phyloP scores from a whole-genome alignment of 2,888 invertebrate species.

The Megamerina dolium region DNA sequence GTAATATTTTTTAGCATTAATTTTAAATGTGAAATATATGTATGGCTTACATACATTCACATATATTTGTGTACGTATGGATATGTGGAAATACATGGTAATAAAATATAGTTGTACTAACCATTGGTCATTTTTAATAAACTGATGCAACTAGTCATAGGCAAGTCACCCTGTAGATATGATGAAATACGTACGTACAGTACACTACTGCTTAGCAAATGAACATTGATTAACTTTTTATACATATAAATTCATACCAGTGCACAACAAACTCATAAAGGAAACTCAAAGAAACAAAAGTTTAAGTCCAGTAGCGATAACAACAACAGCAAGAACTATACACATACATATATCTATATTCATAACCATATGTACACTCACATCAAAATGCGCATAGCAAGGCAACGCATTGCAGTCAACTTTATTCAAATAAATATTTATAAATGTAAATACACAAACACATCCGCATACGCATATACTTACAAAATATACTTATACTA shows the following conservation, averaged over 20 bases:
- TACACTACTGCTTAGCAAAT: not conserved
- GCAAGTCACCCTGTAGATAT: constrained; percentile 1
- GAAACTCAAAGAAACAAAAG: constrained; percentile 3
- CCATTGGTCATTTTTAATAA: too few relatives aligned
- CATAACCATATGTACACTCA: not conserved
- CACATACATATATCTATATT: not conserved
- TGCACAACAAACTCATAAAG: not conserved
- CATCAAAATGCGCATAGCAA: not conserved
- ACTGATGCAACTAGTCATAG: too few relatives aligned
- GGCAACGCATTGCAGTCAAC: too few relatives aligned
- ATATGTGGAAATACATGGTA: constrained; percentile 8
- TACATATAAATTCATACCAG: too few relatives aligned
- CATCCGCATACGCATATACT: not conserved
- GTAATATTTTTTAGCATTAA: constrained; percentile 8
- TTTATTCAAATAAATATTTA: too few relatives aligned
- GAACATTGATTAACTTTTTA: too few relatives aligned
- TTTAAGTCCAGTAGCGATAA: not conserved
- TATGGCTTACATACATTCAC: too few relatives aligned
- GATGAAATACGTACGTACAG: not conserved
- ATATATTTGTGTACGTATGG: too few relatives aligned
- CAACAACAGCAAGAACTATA: not conserved
- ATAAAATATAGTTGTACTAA: not conserved
- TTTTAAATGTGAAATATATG: constrained; percentile 9
- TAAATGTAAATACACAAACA: constrained; percentile 5
- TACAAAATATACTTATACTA: too few relatives aligned